Percentiles rank a stretch among this genome's conserved stretches.
phyloP scores from a whole-genome alignment of 2,888 invertebrate genomes.

The Tyria jacobaeae region DNA sequence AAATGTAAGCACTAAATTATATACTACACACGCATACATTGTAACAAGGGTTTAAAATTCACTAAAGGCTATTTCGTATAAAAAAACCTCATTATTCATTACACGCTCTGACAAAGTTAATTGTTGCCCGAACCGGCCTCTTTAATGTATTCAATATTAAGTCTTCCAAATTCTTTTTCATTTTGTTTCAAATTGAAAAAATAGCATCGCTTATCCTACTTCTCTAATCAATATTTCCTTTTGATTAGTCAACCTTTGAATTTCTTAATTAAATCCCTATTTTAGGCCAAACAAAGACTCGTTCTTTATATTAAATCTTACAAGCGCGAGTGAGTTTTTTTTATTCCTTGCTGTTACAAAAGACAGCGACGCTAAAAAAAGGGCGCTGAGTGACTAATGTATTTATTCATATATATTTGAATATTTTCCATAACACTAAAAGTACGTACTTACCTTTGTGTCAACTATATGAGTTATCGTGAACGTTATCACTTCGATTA shows the following conservation, averaged over 20 bases:
- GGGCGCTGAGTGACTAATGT: slow-evolving; percentile 23
- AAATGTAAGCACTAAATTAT: slow-evolving; percentile 1
- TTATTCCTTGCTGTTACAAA: slow-evolving; percentile 32
- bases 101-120: slow-evolving; percentile 7
- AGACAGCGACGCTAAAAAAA: slow-evolving; percentile 28
- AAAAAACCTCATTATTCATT: slow-evolving; percentile 18
- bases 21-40: slow-evolving; percentile 5
- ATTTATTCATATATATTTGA: slow-evolving; percentile 34
- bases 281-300: slow-evolving; percentile 23
- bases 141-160: slow-evolving; percentile 16
- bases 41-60: slow-evolving; percentile 11
- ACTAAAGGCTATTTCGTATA: slow-evolving; percentile 13
- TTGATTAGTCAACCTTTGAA: slow-evolving; percentile 34
- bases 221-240: slow-evolving; percentile 28
- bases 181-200: slow-evolving; percentile 13
- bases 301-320: slow-evolving; percentile 33
- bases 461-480: slow-evolving; percentile 52
- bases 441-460: slow-evolving; percentile 44
- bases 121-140: slow-evolving; percentile 6
- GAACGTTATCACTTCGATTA: slow-evolving; percentile 60
- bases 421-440: slow-evolving; percentile 25
- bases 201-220: slow-evolving; percentile 15
- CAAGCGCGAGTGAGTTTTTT: slow-evolving; percentile 35
- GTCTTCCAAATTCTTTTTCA: slow-evolving; percentile 12
- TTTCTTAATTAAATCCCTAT: slow-evolving; percentile 41